These are phyloP conservation scores for Clarias platycephalus DNA, from an alignment of 2,797 vertebrate genomes.

Conservation along the genomic window DNA sequence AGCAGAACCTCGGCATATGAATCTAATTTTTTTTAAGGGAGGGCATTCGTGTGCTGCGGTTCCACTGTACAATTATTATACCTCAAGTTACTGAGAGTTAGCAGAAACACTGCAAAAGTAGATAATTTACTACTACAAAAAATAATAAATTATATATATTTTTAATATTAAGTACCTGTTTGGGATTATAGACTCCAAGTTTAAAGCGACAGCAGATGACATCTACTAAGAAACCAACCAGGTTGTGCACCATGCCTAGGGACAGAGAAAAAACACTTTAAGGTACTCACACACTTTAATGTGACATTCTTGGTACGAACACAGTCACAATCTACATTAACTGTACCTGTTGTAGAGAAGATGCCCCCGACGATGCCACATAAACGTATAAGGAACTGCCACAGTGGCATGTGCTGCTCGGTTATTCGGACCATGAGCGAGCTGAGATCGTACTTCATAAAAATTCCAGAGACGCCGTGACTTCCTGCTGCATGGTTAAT, in stretches of 20 bases:
- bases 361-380: slow-evolving; percentile 97
- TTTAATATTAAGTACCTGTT: slow-evolving; percentile 61
- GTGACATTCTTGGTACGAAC: not conserved
- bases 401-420: slow-evolving; percentile 97
- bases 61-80: not conserved
- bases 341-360: slow-evolving; percentile 92
- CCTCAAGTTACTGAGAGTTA: not conserved
- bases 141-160: not conserved
- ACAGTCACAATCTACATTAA: not conserved
- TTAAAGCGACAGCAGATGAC: slow-evolving; percentile 91
- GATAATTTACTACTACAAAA: not conserved
- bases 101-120: not conserved
- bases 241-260: slow-evolving; percentile 89
- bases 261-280: not conserved
- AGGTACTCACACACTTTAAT: not conserved
- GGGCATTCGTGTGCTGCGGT: too few species aligned
- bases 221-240: slow-evolving; percentile 89
- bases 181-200: slow-evolving; percentile 80
- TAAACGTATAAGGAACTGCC: slow-evolving; percentile 94
- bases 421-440: slow-evolving; percentile 96
- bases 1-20: too few species aligned
- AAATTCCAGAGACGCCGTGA: slow-evolving; percentile 96
- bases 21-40: too few species aligned
- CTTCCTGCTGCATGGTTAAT: slow-evolving; percentile 96
- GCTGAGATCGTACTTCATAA: slow-evolving; percentile 98